These are phyloP conservation scores for Periophthalmus modestus DNA, from an alignment of 2,113 vertebrate species.

Conservation along the genomic window DNA sequence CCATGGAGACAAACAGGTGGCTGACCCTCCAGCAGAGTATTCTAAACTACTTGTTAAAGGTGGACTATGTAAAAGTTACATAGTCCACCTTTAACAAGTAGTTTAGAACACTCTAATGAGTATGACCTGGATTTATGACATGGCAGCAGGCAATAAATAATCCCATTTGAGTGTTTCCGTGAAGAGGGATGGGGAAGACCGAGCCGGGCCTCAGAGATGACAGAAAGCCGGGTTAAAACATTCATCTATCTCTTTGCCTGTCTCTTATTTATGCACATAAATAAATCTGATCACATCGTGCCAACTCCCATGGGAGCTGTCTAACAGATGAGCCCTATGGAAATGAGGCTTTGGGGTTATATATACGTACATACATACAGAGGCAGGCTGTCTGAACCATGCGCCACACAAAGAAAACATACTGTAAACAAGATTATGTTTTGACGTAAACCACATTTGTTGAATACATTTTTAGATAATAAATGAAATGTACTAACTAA, in stretches of 20 bases:
- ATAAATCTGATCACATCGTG: constrained; percentile 44
- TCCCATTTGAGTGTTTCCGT: constrained; percentile 1
- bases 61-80: too few relatives aligned
- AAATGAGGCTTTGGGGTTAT: constrained; percentile 58
- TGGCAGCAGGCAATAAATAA: constrained; percentile 18
- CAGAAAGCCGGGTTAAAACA: constrained; percentile 31
- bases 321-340: constrained; percentile 60
- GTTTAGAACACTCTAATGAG: background rate
- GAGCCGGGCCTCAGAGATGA: background rate
- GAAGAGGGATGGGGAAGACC: constrained; percentile 1
- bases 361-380: background rate
- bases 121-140: background rate
- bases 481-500: background rate
- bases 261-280: constrained; percentile 60
- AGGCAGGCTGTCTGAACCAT: constrained; percentile 4
- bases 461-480: background rate
- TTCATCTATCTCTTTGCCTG: constrained; percentile 42
- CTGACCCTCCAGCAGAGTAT: too few relatives aligned
- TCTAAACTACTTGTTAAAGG: too few relatives aligned
- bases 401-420: constrained; percentile 13
- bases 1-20: too few relatives aligned
- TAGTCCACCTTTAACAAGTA: background rate
- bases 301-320: constrained; percentile 46
- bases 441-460: background rate
- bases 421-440: constrained; percentile 16